Evolutionary conservation across 2,797 vertebrate species (phyloP).

Genomic region (Rhabdophis nuchalis): DNA sequence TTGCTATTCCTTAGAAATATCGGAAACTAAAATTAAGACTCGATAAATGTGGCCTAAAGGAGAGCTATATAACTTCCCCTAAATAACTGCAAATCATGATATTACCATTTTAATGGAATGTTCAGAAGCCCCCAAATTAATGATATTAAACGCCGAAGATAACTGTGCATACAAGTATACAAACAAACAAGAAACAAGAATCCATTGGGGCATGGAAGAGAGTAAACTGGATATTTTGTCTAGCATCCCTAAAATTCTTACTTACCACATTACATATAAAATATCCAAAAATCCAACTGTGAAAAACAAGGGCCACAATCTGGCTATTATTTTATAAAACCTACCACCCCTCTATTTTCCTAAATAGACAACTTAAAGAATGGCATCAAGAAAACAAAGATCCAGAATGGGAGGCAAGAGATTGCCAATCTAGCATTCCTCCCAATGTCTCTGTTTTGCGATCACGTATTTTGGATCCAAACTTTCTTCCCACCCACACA

Average conservation of each 20-base stretch:
- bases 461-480: conserved; percentile 37
- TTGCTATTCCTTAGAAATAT: neutral
- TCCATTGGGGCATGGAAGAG: neutral
- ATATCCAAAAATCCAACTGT: conserved; percentile 7
- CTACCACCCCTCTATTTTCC: conserved; percentile 11
- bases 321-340: conserved; percentile 28
- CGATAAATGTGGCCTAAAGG: neutral
- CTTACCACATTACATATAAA: neutral
- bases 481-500: conserved; percentile 57
- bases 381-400: neutral
- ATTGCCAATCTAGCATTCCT: neutral
- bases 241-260: neutral
- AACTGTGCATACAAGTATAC: neutral
- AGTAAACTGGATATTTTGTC: neutral
- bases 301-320: conserved; percentile 26
- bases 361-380: conserved; percentile 7
- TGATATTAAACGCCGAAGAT: neutral
- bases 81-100: neutral
- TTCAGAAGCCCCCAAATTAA: neutral
- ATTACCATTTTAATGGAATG: neutral
- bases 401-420: neutral
- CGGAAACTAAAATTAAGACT: neutral
- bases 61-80: neutral
- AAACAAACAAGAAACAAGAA: conserved; percentile 18
- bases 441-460: neutral